Percentiles rank a stretch among this genome's conserved stretches.
phyloP scores from a whole-genome alignment of 2,888 invertebrate genomes.

The Belgica antarctica region DNA sequence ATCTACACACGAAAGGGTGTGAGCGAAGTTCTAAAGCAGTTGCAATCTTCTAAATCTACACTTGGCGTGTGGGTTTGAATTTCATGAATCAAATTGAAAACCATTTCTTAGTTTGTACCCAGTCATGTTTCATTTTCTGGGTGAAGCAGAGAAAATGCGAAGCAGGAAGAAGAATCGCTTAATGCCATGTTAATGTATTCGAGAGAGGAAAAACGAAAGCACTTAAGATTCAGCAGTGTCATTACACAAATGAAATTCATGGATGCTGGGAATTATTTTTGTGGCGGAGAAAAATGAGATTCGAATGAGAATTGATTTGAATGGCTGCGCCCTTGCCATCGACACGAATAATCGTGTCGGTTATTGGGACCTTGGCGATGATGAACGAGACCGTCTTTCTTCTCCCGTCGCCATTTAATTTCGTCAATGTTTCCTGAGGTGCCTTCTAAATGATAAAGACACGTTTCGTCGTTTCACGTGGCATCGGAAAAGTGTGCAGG shows the following conservation, averaged over 20 bases:
- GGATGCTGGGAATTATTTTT: conserved; percentile 10
- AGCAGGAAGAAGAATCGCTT: not conserved
- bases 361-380: too few relatives aligned
- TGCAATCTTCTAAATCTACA: not conserved
- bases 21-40: not conserved
- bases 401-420: too few relatives aligned
- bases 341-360: not conserved
- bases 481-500: too few relatives aligned
- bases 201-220: conserved; percentile 31
- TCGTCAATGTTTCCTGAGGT: too few relatives aligned
- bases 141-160: not conserved
- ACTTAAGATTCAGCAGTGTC: conserved; percentile 37
- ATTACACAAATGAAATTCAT: conserved; percentile 37
- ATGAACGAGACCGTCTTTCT: too few relatives aligned
- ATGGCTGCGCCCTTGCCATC: not conserved
- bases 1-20: not conserved
- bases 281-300: not conserved
- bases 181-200: conserved; percentile 38
- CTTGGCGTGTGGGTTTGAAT: too few relatives aligned
- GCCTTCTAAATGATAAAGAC: too few relatives aligned
- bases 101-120: not conserved
- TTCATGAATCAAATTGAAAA: not conserved
- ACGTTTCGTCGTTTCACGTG: too few relatives aligned
- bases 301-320: conserved; percentile 5
- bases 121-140: not conserved